Evolutionary conservation across 2,888 invertebrate species (phyloP), one percentile per base, ranked within the genome.

Genomic region (Xestia sexstrigata): DNA sequence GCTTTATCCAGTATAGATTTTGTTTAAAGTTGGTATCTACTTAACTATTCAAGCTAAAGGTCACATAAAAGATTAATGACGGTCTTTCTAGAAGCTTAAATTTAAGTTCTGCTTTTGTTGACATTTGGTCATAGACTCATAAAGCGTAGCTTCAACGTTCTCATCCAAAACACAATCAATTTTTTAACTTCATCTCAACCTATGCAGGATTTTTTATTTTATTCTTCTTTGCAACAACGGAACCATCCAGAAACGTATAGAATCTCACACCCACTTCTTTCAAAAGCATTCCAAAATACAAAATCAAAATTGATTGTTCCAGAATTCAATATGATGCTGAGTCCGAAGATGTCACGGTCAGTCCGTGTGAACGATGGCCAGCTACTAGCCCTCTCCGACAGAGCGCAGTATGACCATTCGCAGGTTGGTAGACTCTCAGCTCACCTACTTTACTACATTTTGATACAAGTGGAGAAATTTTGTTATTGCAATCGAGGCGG

Each of bases 341-440:
- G 98, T 91, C 98, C 98, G 45, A 98, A 98, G 95, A 98, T 99
- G 97, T 98, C 99, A 97, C 97, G 99, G 87, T 97, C 98, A 75
- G 97, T 99, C 84, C 97, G 99, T 79, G 98, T 99, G 87, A 98
- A 99, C 95, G 99, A 99, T 91, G 97, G 97, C 58, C 99, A 99
- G 94, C 97, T 99, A 81, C 95, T 98, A 81, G 98, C 98, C 96
- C 97, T 99, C 85, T 98, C 99, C 0, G 98, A 98, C 89, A 97
- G 98, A 86, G 99, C 99, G n/a, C 98, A 98, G 91, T 98, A 98
- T 91, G 99, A 99, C 93, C 98, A 98, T 92, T 97, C 98, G n/a
- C 97, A 97, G 95, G 97, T 97, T 70, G 3, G 81, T 83, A 69
- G 7, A 73, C 7, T 4, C 2, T 13, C 47, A 62, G 17, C 35